Percentiles rank a stretch among this genome's conserved stretches.
phyloP scores from a whole-genome alignment of 2,888 invertebrate genomes.

The Mythimna albipuncta region DNA sequence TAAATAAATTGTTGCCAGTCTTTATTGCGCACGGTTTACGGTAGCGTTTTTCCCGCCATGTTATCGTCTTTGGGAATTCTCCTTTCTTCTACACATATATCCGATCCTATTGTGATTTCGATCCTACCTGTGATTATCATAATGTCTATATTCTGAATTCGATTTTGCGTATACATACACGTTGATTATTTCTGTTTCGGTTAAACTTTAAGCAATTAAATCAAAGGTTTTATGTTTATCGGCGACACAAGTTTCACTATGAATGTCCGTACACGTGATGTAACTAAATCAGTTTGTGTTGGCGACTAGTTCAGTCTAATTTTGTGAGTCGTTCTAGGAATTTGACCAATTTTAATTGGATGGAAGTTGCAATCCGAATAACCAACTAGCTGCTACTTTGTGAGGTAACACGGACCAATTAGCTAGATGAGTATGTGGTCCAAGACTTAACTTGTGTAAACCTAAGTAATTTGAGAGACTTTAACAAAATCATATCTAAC shows the following conservation, averaged over 20 bases:
- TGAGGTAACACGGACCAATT: slow-evolving; percentile 47
- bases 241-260: slow-evolving; percentile 22
- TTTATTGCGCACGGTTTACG: slow-evolving; percentile 88
- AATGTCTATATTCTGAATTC: slow-evolving; percentile 76
- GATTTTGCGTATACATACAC: slow-evolving; percentile 72
- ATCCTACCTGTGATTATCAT: slow-evolving; percentile 84
- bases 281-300: slow-evolving; percentile 51
- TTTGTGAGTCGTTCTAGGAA: slow-evolving; percentile 51
- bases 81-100: slow-evolving; percentile 77
- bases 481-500: no score
- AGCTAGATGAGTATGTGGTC: slow-evolving; percentile 18
- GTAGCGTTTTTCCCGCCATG: slow-evolving; percentile 85
- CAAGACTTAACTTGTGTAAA: slow-evolving; percentile 17
- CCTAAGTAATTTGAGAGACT: no score
- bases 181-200: slow-evolving; percentile 54
- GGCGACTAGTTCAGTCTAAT: slow-evolving; percentile 47
- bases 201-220: slow-evolving; percentile 19
- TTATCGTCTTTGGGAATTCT: slow-evolving; percentile 85
- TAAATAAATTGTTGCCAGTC: slow-evolving; percentile 90
- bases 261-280: slow-evolving; percentile 35
- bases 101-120: slow-evolving; percentile 84
- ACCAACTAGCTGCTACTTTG: slow-evolving; percentile 44
- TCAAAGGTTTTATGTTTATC: slow-evolving; percentile 25
- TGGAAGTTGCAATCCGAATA: slow-evolving; percentile 56
- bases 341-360: slow-evolving; percentile 58